Conservation (phyloP, 1,140 invertebrate genomes). For the Dryas iulia region DNA sequence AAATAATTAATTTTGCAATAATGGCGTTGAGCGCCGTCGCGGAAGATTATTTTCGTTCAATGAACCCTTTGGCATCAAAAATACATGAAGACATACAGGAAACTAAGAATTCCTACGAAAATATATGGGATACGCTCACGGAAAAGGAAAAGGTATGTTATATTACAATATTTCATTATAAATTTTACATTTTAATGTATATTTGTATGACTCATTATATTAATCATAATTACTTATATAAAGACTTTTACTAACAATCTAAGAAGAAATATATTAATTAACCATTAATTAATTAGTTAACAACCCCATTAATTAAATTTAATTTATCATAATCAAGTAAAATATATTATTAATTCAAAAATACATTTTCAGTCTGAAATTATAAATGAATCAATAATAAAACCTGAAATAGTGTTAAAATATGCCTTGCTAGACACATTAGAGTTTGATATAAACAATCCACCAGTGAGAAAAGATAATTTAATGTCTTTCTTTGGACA, state of each 20-base stretch:
- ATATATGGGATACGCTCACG: slow-evolving; percentile 85
- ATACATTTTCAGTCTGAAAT: slow-evolving; percentile 76
- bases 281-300: background rate
- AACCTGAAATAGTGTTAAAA: slow-evolving; percentile 85
- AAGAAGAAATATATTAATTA: background rate
- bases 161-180: background rate
- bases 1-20: slow-evolving; percentile 12
- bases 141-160: slow-evolving; percentile 83
- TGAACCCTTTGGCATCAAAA: slow-evolving; percentile 85
- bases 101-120: slow-evolving; percentile 85
- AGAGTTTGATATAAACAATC: slow-evolving; percentile 68
- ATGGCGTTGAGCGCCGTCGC: slow-evolving; percentile 78
- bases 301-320: background rate
- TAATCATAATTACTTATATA: background rate
- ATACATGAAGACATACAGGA: slow-evolving; percentile 85
- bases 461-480: slow-evolving; percentile 65
- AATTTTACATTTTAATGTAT: background rate
- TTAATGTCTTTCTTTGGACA: slow-evolving; percentile 75
- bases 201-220: background rate
- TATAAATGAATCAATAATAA: slow-evolving; percentile 88
- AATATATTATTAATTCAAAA: background rate
- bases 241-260: background rate
- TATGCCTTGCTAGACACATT: slow-evolving; percentile 81
- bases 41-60: slow-evolving; percentile 85
- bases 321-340: background rate